Conservation (phyloP, 2,113 vertebrate genomes). For the Lota lota region DNA sequence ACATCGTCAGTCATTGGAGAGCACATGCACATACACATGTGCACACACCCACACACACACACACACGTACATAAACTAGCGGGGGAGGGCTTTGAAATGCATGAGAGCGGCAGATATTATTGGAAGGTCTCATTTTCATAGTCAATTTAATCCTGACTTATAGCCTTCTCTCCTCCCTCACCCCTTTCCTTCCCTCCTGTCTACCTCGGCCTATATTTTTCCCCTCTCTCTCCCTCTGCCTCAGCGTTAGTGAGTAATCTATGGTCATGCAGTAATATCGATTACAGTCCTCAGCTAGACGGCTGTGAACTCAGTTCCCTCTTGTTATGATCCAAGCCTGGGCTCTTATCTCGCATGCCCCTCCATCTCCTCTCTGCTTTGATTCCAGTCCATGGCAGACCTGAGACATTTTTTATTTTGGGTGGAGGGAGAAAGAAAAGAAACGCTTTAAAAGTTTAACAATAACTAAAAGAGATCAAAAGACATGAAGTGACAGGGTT, state of each 20-base stretch:
- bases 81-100: conserved; percentile 55
- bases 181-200: background rate
- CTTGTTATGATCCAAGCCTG: conserved; percentile 52
- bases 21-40: background rate
- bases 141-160: conserved; percentile 70
- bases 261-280: conserved; percentile 68
- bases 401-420: conserved; percentile 22
- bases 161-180: conserved; percentile 43
- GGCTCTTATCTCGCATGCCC: conserved; percentile 25
- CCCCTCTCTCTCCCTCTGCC: background rate
- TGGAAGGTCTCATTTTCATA: conserved; percentile 68
- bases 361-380: conserved; percentile 30
- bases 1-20: background rate
- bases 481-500: background rate
- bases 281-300: conserved; percentile 58
- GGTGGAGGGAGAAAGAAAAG: conserved; percentile 1
- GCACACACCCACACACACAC: background rate
- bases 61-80: conserved; percentile 10
- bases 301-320: conserved; percentile 45
- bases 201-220: conserved; percentile 10
- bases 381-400: conserved; percentile 30
- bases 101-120: conserved; percentile 63
- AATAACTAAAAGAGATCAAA: conserved; percentile 14
- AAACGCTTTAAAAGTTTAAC: conserved; percentile 10
- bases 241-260: conserved; percentile 60